These are phyloP conservation scores for Mesoligia furuncula DNA, from an alignment of 2,888 invertebrate genomes.

Conservation along the genomic window DNA sequence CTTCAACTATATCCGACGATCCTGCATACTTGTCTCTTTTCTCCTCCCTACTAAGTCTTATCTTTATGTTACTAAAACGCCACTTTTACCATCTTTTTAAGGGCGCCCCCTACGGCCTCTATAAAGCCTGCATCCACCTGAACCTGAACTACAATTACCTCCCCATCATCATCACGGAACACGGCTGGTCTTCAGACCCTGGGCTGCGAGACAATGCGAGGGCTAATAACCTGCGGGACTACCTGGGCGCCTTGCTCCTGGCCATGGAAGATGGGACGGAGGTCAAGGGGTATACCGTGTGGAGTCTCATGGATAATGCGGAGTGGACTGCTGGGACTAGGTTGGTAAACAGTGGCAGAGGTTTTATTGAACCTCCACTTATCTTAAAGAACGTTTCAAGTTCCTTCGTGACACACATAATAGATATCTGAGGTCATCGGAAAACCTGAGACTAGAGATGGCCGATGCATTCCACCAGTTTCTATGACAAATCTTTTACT, in stretches of 20 bases:
- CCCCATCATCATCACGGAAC: constrained; percentile 88
- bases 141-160: constrained; percentile 81
- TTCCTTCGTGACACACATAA: too few species aligned
- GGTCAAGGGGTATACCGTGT: constrained; percentile 90
- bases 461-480: too few species aligned
- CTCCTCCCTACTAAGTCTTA: not conserved
- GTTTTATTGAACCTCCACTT: constrained; percentile 2
- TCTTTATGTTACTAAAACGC: not conserved
- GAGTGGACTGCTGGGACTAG: constrained; percentile 91
- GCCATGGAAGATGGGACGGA: constrained; percentile 88
- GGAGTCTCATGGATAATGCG: constrained; percentile 93
- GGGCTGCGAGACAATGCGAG: constrained; percentile 84
- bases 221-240: constrained; percentile 79
- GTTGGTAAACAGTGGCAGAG: constrained; percentile 72
- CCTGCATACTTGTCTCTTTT: too few species aligned
- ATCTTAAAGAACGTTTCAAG: too few species aligned
- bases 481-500: too few species aligned
- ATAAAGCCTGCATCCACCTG: constrained; percentile 78
- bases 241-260: constrained; percentile 84
- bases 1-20: too few species aligned
- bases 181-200: constrained; percentile 89
- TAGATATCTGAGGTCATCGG: too few species aligned
- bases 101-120: constrained; percentile 84
- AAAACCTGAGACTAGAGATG: too few species aligned
- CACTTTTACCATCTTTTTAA: constrained; percentile 62